Percentiles rank a stretch among this genome's conserved stretches.
Conservation (phyloP, 1,140 invertebrate species). For the Tetraneura akinire region DNA sequence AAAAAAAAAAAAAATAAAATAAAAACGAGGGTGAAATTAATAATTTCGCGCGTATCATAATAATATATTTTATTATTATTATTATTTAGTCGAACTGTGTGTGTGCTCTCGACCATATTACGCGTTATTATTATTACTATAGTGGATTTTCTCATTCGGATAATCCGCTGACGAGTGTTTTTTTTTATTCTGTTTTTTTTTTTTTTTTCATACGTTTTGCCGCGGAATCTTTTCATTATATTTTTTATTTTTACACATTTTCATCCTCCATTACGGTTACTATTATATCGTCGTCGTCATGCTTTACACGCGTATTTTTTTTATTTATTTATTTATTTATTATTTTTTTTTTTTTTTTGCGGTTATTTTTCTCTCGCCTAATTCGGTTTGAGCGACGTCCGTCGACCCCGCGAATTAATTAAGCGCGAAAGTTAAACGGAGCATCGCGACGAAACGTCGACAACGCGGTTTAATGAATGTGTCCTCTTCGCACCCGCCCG, state of each 20-base stretch:
- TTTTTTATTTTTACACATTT: not conserved
- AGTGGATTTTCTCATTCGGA: too few relatives aligned
- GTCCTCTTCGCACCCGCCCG: not conserved
- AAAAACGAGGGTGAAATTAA: not conserved
- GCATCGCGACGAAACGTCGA: constrained; percentile 36
- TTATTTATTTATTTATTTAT: too few relatives aligned
- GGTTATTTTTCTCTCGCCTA: not conserved
- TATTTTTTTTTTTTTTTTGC: not conserved
- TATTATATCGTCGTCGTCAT: not conserved
- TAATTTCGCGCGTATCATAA: too few relatives aligned
- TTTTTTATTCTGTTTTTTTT: constrained; percentile 29
- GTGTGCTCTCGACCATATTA: not conserved
- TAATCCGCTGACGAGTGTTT: constrained; percentile 48
- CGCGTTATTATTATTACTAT: not conserved
- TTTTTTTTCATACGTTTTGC: constrained; percentile 17
- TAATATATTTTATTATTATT: too few relatives aligned
- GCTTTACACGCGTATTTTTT: not conserved
- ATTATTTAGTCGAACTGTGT: too few relatives aligned
- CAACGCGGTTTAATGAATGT: constrained; percentile 39
- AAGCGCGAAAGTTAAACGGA: constrained; percentile 48
- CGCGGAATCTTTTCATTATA: not conserved
- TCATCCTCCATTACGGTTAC: not conserved
- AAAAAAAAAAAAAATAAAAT: too few relatives aligned
- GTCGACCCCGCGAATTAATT: constrained; percentile 24
- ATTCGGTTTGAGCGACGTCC: constrained; percentile 19